Evolutionary conservation across 2,888 invertebrate species (phyloP).

Genomic region (Brachypterus glaber): DNA sequence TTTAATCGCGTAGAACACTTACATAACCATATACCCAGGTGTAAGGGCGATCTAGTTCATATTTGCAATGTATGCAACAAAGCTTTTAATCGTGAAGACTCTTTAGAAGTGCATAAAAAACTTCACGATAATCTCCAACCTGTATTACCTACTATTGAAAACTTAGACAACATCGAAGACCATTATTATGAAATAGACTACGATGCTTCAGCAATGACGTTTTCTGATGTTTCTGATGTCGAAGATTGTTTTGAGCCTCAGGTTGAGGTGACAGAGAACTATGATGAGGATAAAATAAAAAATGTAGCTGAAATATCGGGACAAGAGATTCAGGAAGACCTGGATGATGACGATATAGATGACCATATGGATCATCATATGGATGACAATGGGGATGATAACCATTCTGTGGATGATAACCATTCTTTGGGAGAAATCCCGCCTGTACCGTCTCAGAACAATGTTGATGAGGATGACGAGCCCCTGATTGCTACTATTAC

Average conservation of each 20-base stretch:
- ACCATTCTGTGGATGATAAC: conserved; percentile 8
- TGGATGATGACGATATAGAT: conserved; percentile 5
- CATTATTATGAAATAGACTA: conserved; percentile 34
- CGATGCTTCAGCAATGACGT: conserved; percentile 18
- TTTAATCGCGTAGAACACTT: conserved; percentile 39
- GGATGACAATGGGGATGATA: conserved; percentile 5
- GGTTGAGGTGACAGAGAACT: conserved; percentile 30
- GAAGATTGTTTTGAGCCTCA: conserved; percentile 33
- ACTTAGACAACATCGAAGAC: conserved; percentile 38
- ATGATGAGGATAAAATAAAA: conserved; percentile 15
- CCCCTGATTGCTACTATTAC: too few species aligned
- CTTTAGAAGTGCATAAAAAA: conserved; percentile 36
- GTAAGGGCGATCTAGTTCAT: conserved; percentile 40
- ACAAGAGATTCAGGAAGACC: conserved; percentile 7
- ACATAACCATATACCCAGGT: conserved; percentile 34
- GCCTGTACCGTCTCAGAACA: too few species aligned
- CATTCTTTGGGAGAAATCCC: too few species aligned
- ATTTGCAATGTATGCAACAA: conserved; percentile 42
- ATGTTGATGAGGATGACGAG: conserved; percentile 16
- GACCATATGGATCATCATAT: neutral
- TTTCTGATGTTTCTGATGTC: conserved; percentile 26
- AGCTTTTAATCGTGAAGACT: conserved; percentile 39
- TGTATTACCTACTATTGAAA: conserved; percentile 36
- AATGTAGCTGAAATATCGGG: conserved; percentile 13
- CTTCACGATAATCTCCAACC: conserved; percentile 35